These are phyloP conservation scores for Proisotoma minuta DNA, from an alignment of 2,888 invertebrate species.

Conservation along the genomic window DNA sequence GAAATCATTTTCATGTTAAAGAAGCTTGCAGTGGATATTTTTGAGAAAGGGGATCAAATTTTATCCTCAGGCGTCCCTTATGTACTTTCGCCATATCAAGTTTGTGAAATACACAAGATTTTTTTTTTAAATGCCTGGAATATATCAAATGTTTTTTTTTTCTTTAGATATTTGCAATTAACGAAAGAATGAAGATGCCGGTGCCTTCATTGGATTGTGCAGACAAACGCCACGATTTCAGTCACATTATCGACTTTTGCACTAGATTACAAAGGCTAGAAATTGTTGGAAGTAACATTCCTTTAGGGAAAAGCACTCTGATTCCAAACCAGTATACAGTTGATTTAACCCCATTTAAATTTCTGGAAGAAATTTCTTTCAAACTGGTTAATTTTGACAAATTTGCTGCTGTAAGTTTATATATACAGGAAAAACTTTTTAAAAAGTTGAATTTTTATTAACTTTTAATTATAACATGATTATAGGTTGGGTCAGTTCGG, in stretches of 20 bases:
- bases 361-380: conserved; percentile 60
- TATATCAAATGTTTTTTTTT: conserved; percentile 11
- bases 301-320: conserved; percentile 77
- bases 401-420: conserved; percentile 34
- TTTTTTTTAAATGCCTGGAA: neutral
- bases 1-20: conserved; percentile 83
- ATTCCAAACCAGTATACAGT: conserved; percentile 72
- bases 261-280: conserved; percentile 66
- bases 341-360: conserved; percentile 78
- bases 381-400: conserved; percentile 61
- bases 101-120: conserved; percentile 51
- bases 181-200: conserved; percentile 77
- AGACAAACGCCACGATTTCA: conserved; percentile 79
- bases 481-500: conserved; percentile 60
- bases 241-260: conserved; percentile 84
- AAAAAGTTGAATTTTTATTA: neutral
- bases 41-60: conserved; percentile 67
- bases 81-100: conserved; percentile 74
- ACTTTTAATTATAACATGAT: conserved; percentile 44
- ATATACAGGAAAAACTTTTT: neutral
- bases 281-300: conserved; percentile 63
- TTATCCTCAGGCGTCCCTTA: conserved; percentile 61
- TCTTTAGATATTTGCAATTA: conserved; percentile 80
- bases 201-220: conserved; percentile 73
- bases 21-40: conserved; percentile 73